Evolutionary conservation across 2,797 vertebrate genomes (phyloP), one percentile per base, ranked within the genome.

Genomic region (Lacerta agilis): DNA sequence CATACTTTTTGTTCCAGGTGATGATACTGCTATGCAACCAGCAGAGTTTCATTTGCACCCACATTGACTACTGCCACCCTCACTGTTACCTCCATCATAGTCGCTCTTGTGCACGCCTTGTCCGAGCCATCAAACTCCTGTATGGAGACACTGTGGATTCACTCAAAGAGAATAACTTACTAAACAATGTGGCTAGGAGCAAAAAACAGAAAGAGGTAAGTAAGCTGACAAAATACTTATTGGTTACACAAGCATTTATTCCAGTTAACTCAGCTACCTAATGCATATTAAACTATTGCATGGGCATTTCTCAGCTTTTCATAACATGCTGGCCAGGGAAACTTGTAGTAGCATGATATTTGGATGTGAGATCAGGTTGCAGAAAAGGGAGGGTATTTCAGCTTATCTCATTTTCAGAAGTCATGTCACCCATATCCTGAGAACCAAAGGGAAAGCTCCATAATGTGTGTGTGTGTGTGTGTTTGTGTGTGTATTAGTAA

Each of bases 11-110:
- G 25, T 92, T 94, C 64, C 96, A 99, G 99, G 98, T 99, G 58
- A 99, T 99, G 98, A 99, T 99, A 93, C 96, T 99, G 5, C 94
- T 99, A 77, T 99, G 99, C 97, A 99, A 99, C 96, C 99, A 99
- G 95, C 99, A 99, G 93, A 99, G 98, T 90, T 99, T 99, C 96
- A 99, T 99, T 94, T 99, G 99, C 76, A 98, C 98, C 8, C 99
- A 99, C 67, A 89, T 98, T 17, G 99, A 99, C 95, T 99, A 98
- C 96, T 99, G 99, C 91, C 99, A 99, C 93, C 98, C 99, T 0
- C 98, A 98, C 95, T 99, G 99, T 96, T 99, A 99, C 97, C 98
- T 99, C 93, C 98, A 99, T 89, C 99, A 99, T 95, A 98, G 98
- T 93, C 98, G 99, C 69, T 99, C 99, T 90, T 99, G 99, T 1